Conservation (phyloP, 2,113 vertebrate genomes). For the Triplophysa rosa region DNA sequence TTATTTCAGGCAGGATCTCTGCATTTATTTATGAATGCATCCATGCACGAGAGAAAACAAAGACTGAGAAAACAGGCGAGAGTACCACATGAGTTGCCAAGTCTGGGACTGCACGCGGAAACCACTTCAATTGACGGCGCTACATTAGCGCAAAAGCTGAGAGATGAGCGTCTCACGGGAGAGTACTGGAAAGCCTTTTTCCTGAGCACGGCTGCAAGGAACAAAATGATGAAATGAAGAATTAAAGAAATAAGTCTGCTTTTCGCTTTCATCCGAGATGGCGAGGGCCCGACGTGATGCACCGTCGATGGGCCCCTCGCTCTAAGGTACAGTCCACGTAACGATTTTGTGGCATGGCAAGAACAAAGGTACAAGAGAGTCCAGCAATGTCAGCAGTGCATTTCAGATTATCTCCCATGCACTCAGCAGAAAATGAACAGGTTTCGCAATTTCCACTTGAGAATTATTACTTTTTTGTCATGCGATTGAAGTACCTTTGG, state of each 20-base stretch:
- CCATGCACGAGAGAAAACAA: conserved; percentile 50
- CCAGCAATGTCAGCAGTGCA: conserved; percentile 27
- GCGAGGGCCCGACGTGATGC: conserved; percentile 1
- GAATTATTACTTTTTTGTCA: conserved; percentile 21
- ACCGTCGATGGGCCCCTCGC: conserved; percentile 31
- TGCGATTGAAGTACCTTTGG: conserved; percentile 32
- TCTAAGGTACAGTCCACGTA: conserved; percentile 24
- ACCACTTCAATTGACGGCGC: conserved; percentile 42
- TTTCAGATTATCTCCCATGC: conserved; percentile 34
- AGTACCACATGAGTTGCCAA: conserved; percentile 35
- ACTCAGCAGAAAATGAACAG: conserved; percentile 1
- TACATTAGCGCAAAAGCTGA: conserved; percentile 22
- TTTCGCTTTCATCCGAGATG: conserved; percentile 27
- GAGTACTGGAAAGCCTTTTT: conserved; percentile 45
- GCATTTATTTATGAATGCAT: conserved; percentile 58
- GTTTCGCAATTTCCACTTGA: background rate
- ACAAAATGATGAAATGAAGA: conserved; percentile 38
- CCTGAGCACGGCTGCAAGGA: conserved; percentile 30
- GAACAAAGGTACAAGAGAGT: conserved; percentile 32
- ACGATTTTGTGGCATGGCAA: conserved; percentile 28
- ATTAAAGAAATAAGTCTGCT: conserved; percentile 39
- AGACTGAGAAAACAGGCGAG: conserved; percentile 48
- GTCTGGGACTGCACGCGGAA: conserved; percentile 45
- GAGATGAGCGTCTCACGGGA: conserved; percentile 36
- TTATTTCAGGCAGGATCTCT: conserved; percentile 36